Base-by-base conservation (phyloP, 2,888 invertebrate species). In the Nomada goodeniana region DNA sequence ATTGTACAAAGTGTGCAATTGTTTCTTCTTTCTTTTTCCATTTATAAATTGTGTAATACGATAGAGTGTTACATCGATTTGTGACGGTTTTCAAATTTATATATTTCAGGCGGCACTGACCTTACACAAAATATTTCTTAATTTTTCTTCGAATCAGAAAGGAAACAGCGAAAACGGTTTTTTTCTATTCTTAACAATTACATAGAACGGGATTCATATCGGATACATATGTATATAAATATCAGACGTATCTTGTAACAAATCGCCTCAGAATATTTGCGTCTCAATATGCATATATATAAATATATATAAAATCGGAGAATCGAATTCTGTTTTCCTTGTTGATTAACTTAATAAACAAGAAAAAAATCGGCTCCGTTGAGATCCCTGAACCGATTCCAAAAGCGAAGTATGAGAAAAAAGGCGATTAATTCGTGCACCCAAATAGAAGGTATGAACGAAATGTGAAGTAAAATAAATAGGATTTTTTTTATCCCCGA, bases 1-100 rank as follows among this genome's bases (percentile, higher is more conserved):
- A 92, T 91, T 91, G 86, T 92, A 92, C 91, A 92, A 90, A 90
- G 89, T 89, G 90, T 89, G 90, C 86, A 90, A 89, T 67, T 65
- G 52, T 80, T 63, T 64, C 20, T 26, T 69, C 63, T 59, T 42
- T 20, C 44, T 74, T 36, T 89, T 86, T 88, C 42, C 47, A 15
- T 44, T 15, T 70, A 47, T 60, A 60, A 50, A 64, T 82, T 85
- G 71, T 85, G 72, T 82, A 84, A 86, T 89, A 69, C 23, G 36
- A 20, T 26, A 53, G 85, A 88, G 86, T 82, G 88, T 89, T 87
- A 91, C 87, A 89, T 91, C 89, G 85, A 91, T 89, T 88, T 87
- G 89, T 88, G 89, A 90, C 88, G 90, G 89, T 86, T 89, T 88
- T 88, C 87, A 89, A 88, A 89, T 82, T 82, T 88, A 88, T 85